Base-by-base conservation (phyloP, 2,113 vertebrate genomes). In the Arothron firmamentum region DNA sequence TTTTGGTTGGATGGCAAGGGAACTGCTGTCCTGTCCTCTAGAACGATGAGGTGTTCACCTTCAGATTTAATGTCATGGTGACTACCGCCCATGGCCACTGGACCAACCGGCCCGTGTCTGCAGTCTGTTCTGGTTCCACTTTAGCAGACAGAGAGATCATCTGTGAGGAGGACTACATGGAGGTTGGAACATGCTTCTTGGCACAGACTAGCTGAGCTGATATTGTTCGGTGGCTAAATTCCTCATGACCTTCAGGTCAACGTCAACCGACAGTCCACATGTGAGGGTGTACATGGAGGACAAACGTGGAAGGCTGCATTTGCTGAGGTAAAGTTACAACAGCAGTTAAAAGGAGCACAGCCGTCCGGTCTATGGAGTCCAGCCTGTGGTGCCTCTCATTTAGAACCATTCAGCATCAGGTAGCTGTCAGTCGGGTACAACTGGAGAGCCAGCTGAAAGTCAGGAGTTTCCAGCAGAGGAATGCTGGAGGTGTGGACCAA, bases 91-190 rank as follows among this genome's bases (percentile, higher is more conserved):
- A 9, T 0, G 67, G 62, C 4, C 21, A 5, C 7, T 78, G 71
- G 75, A 60, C 10, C 31, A 58, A 50, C n/a, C 43, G 9, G 10
- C 20, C 66, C 0, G 50, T 88, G 23, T 65, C 74, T 4, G 54
- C 67, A 0, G 54, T 31, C 15, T 87, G 87, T 69, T 62, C 62
- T 3, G 67, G 73, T 54, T 57, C 3, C 3, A 62, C 15, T 17
- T 86, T 77, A 82, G 65, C 66, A 11, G 62, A 69, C 48, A 70
- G 84, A 50, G 87, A 87, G 62, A 16, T 87, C 19, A 48, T 65
- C 25, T 86, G 87, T 64, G 83, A 87, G 72, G 82, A 87, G 55
- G 54, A 82, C 65, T 88, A 86, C 75, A 85, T 87, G 72, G 83
- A 87, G 85, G 85, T 84, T 11, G 62, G 70, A 4, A 6, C 14